These are phyloP conservation scores for Athene noctua DNA, from an alignment of 2,113 vertebrate genomes.

Conservation along the genomic window DNA sequence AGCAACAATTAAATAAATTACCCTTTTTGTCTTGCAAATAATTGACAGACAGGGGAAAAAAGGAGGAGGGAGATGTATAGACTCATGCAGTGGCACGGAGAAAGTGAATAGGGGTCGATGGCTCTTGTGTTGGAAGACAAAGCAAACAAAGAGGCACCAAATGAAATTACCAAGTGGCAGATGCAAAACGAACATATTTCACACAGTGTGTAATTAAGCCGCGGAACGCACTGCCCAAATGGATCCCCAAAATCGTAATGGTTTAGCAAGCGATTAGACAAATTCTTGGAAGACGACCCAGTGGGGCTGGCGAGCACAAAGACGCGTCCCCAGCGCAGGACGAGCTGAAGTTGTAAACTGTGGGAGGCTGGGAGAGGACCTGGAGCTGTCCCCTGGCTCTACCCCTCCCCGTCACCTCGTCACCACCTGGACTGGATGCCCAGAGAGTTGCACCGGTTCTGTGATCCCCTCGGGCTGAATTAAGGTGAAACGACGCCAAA, in stretches of 20 bases:
- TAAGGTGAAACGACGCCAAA: too few species aligned
- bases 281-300: background rate
- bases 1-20: constrained; percentile 45
- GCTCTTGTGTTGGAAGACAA: constrained; percentile 36
- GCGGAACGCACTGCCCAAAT: background rate
- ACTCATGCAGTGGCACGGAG: background rate
- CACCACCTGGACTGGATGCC: too few species aligned
- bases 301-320: background rate
- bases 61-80: background rate
- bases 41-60: background rate
- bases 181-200: background rate
- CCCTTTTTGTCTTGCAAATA: constrained; percentile 23
- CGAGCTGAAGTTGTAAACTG: accelerated
- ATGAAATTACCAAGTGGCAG: background rate
- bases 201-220: background rate
- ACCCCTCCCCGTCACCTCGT: background rate
- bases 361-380: background rate
- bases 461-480: too few species aligned
- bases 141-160: constrained; percentile 36
- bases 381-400: background rate
- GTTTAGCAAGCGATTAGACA: background rate
- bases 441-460: too few species aligned
- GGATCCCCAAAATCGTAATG: background rate
- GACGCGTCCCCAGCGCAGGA: accelerated
- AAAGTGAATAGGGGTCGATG: background rate